Conservation (phyloP, 2,888 invertebrate genomes). For the Drosophila borborema region DNA sequence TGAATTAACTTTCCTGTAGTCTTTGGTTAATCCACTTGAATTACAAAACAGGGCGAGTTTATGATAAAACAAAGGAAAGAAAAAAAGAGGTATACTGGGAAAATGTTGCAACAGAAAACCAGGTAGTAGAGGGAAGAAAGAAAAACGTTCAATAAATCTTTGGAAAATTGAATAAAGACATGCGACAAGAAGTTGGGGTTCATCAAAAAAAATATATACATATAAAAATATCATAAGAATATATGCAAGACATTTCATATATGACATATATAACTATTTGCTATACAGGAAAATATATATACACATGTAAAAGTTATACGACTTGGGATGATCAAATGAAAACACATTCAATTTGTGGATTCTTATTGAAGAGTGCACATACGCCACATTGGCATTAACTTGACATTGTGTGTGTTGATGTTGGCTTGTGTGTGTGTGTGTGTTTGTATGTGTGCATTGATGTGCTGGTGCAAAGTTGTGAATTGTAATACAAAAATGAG, state of each 20-base stretch:
- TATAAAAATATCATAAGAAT: slow-evolving; percentile 21
- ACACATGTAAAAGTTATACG: slow-evolving; percentile 22
- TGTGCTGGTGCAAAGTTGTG: slow-evolving; percentile 48
- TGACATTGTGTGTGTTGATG: slow-evolving; percentile 42
- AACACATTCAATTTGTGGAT: slow-evolving; percentile 63
- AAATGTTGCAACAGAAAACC: slow-evolving; percentile 46
- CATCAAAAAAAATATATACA: slow-evolving; percentile 19
- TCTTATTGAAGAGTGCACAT: slow-evolving; percentile 49
- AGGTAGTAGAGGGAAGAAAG: background rate
- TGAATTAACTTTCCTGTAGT: slow-evolving; percentile 78
- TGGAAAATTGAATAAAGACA: slow-evolving; percentile 49
- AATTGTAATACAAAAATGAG: slow-evolving; percentile 50
- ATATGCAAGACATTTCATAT: slow-evolving; percentile 49
- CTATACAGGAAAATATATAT: slow-evolving; percentile 53
- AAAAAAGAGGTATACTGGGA: slow-evolving; percentile 42
- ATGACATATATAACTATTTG: slow-evolving; percentile 43
- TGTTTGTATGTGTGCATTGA: slow-evolving; percentile 21
- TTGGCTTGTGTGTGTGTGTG: slow-evolving; percentile 18
- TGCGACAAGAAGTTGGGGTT: slow-evolving; percentile 53
- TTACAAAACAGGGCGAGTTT: slow-evolving; percentile 64
- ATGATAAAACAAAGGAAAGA: slow-evolving; percentile 33
- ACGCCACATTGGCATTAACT: slow-evolving; percentile 49
- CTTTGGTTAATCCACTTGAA: slow-evolving; percentile 75
- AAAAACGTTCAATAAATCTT: background rate
- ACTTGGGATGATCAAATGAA: slow-evolving; percentile 38